phyloP scores from a whole-genome alignment of 1,140 invertebrate genomes.

The Riptortus pedestris region DNA sequence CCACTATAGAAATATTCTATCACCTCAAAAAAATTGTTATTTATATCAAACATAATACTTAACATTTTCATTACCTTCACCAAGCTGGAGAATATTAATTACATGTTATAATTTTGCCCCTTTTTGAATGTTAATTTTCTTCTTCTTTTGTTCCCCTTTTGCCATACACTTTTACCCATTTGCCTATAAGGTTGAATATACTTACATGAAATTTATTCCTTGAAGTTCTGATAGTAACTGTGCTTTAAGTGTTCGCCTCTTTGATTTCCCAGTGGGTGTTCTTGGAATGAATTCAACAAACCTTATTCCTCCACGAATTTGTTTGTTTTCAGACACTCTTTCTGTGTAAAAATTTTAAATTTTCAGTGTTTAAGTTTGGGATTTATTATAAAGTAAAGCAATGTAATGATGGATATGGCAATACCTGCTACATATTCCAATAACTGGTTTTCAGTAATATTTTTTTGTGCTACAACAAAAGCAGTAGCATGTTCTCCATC shows the following conservation, averaged over 20 bases:
- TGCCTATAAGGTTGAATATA: no score
- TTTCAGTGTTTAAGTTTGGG: slow-evolving; percentile 26
- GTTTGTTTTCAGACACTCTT: slow-evolving; percentile 45
- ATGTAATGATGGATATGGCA: background rate
- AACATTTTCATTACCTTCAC: no score
- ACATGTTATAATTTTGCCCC: no score
- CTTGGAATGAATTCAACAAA: slow-evolving; percentile 57
- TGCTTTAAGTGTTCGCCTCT: slow-evolving; percentile 20
- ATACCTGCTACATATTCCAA: slow-evolving; percentile 43
- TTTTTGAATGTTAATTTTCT: no score
- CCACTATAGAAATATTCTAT: no score
- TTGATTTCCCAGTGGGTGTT: slow-evolving; percentile 49
- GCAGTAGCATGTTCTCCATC: slow-evolving; percentile 54
- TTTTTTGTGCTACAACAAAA: slow-evolving; percentile 47
- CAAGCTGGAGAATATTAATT: no score
- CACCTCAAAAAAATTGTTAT: no score
- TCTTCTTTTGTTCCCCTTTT: no score
- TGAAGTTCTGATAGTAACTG: slow-evolving; percentile 23
- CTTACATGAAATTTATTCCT: slow-evolving; percentile 15
- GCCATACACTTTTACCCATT: no score
- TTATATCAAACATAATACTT: no score
- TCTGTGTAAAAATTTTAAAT: slow-evolving; percentile 33
- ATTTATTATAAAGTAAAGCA: background rate
- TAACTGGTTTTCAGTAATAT: slow-evolving; percentile 42
- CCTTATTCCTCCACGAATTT: slow-evolving; percentile 49